Base-by-base conservation (phyloP, 1,140 invertebrate genomes). In the Triops cancriformis region DNA sequence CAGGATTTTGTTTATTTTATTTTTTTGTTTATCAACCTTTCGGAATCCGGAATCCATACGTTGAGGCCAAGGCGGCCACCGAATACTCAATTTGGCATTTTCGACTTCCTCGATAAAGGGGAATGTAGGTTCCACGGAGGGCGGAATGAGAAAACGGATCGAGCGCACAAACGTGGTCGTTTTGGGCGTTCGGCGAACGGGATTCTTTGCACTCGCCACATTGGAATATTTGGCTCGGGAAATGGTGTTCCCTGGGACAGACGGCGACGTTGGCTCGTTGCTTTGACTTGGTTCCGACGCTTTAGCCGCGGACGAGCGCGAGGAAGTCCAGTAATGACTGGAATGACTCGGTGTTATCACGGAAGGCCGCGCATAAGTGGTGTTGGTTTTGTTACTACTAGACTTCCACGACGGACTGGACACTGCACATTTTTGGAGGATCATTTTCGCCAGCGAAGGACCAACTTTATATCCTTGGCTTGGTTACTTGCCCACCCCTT, bases 61-160 rank as follows among this genome's bases (percentile, higher is more conserved):
- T 18, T 77, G 74, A 27, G 78, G 78, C 75, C 78, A 79, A 43
- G 75, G 75, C 18, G 78, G 78, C 78, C 78, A 79, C 10, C 75
- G 43, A 43, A 76, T 73, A 41, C 31, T 31, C 2, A 45, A 43
- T 14, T 42, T 51, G 14, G 74, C 74, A 26, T 79, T 78, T 37
- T 79, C 27, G 5, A 31, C 18, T 26, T 51, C 75, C 73, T 79
- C 78, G 26, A 43, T 37, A 77, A 79, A 79, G 18, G 78, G 78
- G 72, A 79, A 79, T 73, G 12, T 26, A 7, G 78, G 78, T 26
- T 27, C 64, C 18, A n/a, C 42, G n/a, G 41, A 64, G 4, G 74
- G 73, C n/a, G 51, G 74, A 26, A 43, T 26, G 27, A 79, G 10
- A 76, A 79, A 79, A 26, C 41, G 72, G 26, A 78, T 37, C 31